phyloP scores from a whole-genome alignment of 2,888 invertebrate genomes.

The Drosophila picticornis region DNA sequence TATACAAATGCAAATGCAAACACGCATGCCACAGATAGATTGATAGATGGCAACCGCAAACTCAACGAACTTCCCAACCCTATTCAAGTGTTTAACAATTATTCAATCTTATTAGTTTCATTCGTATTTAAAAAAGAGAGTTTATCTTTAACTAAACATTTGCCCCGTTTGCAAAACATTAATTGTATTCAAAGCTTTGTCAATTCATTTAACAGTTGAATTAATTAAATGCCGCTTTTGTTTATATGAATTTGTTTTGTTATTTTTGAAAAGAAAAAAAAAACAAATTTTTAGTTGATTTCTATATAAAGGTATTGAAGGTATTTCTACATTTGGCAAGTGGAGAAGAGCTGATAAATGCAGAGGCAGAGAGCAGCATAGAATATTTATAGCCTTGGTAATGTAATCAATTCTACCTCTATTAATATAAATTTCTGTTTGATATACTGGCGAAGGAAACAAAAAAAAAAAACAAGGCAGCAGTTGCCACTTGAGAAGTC shows the following conservation, averaged over 20 bases:
- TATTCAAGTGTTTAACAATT: background rate
- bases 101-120: background rate
- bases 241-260: background rate
- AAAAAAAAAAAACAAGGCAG: background rate
- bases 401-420: background rate
- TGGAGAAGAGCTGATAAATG: background rate
- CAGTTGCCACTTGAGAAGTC: conserved; percentile 15
- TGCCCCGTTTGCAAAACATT: too few relatives aligned
- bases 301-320: background rate
- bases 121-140: too few relatives aligned
- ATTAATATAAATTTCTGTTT: background rate
- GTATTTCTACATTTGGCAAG: too few relatives aligned
- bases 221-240: too few relatives aligned
- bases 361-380: background rate
- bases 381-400: background rate
- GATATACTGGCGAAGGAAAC: background rate
- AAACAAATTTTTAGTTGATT: background rate
- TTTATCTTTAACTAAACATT: background rate
- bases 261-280: background rate
- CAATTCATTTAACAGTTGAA: background rate
- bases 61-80: background rate
- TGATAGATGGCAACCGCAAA: background rate
- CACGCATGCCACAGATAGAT: background rate
- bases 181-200: background rate
- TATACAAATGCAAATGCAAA: background rate